Conservation (phyloP, 1,140 invertebrate species). For the Marisa cornuarietis region DNA sequence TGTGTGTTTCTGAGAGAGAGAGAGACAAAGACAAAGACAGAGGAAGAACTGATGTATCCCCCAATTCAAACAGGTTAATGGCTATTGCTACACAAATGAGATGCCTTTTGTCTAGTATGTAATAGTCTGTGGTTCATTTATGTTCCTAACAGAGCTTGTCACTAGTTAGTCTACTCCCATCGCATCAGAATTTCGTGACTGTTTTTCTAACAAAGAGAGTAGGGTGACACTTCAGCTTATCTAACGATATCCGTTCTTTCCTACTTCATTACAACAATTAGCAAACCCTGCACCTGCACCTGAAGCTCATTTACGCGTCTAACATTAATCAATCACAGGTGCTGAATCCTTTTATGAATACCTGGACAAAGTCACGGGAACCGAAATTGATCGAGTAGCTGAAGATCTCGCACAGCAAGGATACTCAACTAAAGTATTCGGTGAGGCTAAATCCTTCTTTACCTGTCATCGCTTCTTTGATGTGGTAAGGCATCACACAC, state of each 20-base stretch:
- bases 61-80: no score
- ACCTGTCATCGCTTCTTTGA: neutral
- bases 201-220: neutral
- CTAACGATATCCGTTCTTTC: neutral
- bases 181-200: neutral
- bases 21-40: no score
- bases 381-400: neutral
- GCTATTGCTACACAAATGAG: no score
- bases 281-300: neutral
- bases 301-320: neutral
- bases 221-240: neutral
- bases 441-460: neutral
- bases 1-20: no score
- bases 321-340: neutral
- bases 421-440: neutral
- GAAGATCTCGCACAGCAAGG: neutral
- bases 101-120: no score
- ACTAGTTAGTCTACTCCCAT: neutral
- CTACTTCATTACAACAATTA: neutral
- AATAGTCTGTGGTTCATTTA: no score
- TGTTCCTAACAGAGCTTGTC: neutral
- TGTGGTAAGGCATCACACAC: neutral
- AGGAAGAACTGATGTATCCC: no score
- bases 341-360: conserved; percentile 1
- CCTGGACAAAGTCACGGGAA: neutral